phyloP scores from a whole-genome alignment of 2,113 vertebrate species.

The Pitta sordida region DNA sequence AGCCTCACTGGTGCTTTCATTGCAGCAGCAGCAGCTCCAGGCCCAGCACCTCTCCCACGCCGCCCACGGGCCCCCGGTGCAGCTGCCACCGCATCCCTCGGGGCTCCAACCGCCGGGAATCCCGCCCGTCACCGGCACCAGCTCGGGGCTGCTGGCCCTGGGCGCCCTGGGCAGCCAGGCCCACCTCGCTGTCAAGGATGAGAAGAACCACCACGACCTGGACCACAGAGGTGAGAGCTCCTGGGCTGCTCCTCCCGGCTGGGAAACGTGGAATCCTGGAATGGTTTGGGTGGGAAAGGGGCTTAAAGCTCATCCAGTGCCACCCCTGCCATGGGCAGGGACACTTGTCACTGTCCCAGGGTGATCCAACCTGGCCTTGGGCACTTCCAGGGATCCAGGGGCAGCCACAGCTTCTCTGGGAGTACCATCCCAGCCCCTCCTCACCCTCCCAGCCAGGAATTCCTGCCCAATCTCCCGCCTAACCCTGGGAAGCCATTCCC shows the following conservation, averaged over 20 bases:
- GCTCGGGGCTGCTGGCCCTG: constrained; percentile 88
- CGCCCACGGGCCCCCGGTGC: constrained; percentile 89
- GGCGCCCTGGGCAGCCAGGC: constrained; percentile 91
- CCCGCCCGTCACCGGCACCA: constrained; percentile 82
- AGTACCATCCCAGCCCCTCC: fast-evolving
- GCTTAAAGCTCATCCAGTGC: background rate
- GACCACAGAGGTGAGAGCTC: constrained; percentile 90
- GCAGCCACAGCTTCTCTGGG: background rate
- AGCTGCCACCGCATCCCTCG: constrained; percentile 91
- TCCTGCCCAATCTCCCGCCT: background rate
- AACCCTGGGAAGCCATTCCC: background rate
- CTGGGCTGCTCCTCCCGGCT: background rate
- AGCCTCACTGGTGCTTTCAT: constrained; percentile 55
- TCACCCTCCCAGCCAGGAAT: fast-evolving
- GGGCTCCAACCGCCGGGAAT: constrained; percentile 90
- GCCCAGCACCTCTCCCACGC: constrained; percentile 96
- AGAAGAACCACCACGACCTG: constrained; percentile 96
- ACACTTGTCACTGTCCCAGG: fast-evolving
- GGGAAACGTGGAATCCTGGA: background rate
- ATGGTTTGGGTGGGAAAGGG: fast-evolving
- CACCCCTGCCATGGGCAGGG: background rate
- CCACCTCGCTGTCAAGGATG: constrained; percentile 92
- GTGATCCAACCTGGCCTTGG: fast-evolving
- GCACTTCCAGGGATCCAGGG: background rate
- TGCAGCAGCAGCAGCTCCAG: constrained; percentile 97